A percentile compares a stretch with the other conserved stretches of the same genome.
Evolutionary conservation across 1,140 invertebrate genomes (phyloP).

Genomic region (Panagrolaimus sp.): DNA sequence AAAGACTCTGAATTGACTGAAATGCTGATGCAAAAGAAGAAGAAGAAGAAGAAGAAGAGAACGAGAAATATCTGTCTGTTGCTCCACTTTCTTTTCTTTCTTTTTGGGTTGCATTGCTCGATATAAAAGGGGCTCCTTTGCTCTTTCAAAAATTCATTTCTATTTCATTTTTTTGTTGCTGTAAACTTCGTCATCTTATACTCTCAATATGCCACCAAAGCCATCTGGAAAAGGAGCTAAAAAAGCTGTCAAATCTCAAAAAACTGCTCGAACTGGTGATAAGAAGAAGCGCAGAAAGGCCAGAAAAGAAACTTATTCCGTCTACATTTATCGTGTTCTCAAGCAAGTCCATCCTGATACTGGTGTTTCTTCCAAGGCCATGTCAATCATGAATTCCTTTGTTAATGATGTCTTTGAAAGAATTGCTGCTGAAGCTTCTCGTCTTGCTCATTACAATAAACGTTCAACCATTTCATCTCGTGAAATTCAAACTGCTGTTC

Average conservation of each 20-base stretch:
- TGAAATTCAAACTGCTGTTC: constrained; percentile 61
- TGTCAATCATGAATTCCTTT: constrained; percentile 70
- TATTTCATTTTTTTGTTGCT: not conserved
- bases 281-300: constrained; percentile 61
- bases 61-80: not conserved
- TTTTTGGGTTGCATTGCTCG: not conserved
- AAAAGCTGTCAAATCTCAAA: constrained; percentile 48
- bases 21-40: not conserved
- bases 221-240: constrained; percentile 45
- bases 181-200: constrained; percentile 1
- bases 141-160: not conserved
- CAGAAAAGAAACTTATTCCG: constrained; percentile 58
- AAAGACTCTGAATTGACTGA: not conserved
- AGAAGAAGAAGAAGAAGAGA: not conserved
- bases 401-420: constrained; percentile 56
- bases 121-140: not conserved
- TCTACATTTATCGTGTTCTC: constrained; percentile 52
- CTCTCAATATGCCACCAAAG: constrained; percentile 30
- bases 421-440: constrained; percentile 46
- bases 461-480: constrained; percentile 63
- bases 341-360: constrained; percentile 55
- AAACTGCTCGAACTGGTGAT: constrained; percentile 24
- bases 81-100: no score
- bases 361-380: constrained; percentile 65
- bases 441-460: constrained; percentile 49